A percentile compares a stretch with the other conserved stretches of the same genome.
Conservation (phyloP, 2,888 invertebrate species). For the Oxystoma pomonae region DNA sequence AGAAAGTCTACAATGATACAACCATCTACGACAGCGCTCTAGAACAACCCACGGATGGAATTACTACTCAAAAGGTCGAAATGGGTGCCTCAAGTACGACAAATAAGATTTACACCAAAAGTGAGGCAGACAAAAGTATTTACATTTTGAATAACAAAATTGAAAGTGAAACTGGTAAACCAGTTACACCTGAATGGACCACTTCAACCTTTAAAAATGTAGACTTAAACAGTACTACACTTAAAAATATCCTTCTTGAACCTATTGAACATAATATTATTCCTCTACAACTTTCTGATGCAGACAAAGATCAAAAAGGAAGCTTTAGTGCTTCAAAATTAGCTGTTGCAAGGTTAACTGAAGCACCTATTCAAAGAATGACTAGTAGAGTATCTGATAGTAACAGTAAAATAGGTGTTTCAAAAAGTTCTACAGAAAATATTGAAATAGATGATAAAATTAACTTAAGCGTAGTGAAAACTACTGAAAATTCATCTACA, state of each 20-base stretch:
- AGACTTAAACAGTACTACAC: background rate
- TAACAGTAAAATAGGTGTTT: background rate
- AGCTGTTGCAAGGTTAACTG: background rate
- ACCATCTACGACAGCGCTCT: constrained; percentile 41
- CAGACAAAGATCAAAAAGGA: background rate
- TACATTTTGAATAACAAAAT: constrained; percentile 41
- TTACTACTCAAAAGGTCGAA: constrained; percentile 6
- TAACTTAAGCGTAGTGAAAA: background rate
- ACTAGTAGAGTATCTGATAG: background rate
- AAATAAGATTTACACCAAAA: constrained; percentile 31
- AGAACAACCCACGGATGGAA: background rate
- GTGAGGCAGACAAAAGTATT: constrained; percentile 29
- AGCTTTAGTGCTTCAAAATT: background rate
- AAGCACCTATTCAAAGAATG: background rate
- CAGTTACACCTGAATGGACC: background rate
- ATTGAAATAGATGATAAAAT: background rate
- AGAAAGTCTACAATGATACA: constrained; percentile 54
- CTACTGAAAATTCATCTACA: background rate
- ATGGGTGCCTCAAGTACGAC: constrained; percentile 20
- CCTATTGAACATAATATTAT: constrained; percentile 23
- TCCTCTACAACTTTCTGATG: constrained; percentile 28
- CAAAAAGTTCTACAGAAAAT: background rate
- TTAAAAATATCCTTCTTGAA: background rate
- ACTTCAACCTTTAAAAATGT: background rate
- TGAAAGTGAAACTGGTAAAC: constrained; percentile 33